These are phyloP conservation scores for Nemapogon koenigi DNA, from an alignment of 2,888 invertebrate genomes.

Conservation along the genomic window DNA sequence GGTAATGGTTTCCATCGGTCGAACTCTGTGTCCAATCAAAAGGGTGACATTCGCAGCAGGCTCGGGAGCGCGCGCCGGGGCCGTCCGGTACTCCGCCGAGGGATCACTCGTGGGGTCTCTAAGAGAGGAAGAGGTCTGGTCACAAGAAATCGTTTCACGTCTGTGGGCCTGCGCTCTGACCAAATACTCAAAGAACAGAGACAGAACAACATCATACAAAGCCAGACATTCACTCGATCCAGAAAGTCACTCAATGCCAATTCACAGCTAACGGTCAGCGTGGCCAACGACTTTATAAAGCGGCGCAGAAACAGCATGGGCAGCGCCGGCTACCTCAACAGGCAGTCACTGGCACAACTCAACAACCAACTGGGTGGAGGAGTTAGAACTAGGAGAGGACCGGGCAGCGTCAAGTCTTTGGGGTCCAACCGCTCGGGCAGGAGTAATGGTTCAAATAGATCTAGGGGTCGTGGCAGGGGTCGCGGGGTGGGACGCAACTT, in stretches of 20 bases:
- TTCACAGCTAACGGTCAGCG: conserved; percentile 50
- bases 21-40: conserved; percentile 33
- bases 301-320: conserved; percentile 51
- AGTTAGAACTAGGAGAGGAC: conserved; percentile 37
- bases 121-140: conserved; percentile 48
- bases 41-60: conserved; percentile 38
- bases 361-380: conserved; percentile 42
- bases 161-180: conserved; percentile 52
- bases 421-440: conserved; percentile 38
- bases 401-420: conserved; percentile 49
- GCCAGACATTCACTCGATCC: conserved; percentile 54
- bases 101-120: conserved; percentile 47
- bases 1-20: conserved; percentile 34
- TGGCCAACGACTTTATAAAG: conserved; percentile 47
- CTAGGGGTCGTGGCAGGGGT: conserved; percentile 36
- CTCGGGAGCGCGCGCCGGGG: conserved; percentile 40
- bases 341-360: conserved; percentile 43
- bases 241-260: conserved; percentile 44
- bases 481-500: conserved; percentile 45
- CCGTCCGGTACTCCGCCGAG: conserved; percentile 31
- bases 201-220: conserved; percentile 40
- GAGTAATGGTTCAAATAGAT: conserved; percentile 29
- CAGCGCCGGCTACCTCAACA: conserved; percentile 41
- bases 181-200: conserved; percentile 45
- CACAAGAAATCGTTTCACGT: conserved; percentile 43